phyloP scores from a whole-genome alignment of 1,140 invertebrate genomes.

The Drosophila kepulauana region DNA sequence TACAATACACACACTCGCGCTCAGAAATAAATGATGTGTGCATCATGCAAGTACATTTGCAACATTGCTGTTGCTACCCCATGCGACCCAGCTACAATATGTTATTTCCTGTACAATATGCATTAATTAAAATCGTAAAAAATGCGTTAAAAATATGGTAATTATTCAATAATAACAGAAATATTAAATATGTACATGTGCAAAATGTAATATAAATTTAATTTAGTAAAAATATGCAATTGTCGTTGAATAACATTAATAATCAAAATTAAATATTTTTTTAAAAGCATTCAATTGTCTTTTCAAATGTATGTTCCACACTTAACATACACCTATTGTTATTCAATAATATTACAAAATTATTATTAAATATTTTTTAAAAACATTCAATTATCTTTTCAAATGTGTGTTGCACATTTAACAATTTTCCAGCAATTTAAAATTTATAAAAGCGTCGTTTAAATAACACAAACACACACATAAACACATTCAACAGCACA shows the following conservation, averaged over 20 bases:
- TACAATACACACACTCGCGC: neutral
- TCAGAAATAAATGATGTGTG: constrained; percentile 11
- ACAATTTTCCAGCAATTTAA: neutral
- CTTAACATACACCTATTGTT: no score
- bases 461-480: constrained; percentile 3
- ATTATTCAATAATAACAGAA: neutral
- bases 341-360: no score
- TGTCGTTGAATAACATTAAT: neutral
- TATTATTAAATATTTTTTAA: no score
- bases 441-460: constrained; percentile 5
- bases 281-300: no score
- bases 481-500: neutral
- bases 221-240: neutral
- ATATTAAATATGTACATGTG: neutral
- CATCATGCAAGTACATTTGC: neutral
- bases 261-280: no score
- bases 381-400: no score
- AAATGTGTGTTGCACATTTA: no score
- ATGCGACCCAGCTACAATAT: neutral
- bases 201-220: no score
- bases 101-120: neutral
- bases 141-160: neutral
- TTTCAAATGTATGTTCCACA: no score
- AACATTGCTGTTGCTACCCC: constrained; percentile 10
- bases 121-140: neutral